Evolutionary conservation across 2,113 vertebrate species (phyloP), one percentile per base, ranked within the genome.

Genomic region (Machaerirhynchus nigripectus): DNA sequence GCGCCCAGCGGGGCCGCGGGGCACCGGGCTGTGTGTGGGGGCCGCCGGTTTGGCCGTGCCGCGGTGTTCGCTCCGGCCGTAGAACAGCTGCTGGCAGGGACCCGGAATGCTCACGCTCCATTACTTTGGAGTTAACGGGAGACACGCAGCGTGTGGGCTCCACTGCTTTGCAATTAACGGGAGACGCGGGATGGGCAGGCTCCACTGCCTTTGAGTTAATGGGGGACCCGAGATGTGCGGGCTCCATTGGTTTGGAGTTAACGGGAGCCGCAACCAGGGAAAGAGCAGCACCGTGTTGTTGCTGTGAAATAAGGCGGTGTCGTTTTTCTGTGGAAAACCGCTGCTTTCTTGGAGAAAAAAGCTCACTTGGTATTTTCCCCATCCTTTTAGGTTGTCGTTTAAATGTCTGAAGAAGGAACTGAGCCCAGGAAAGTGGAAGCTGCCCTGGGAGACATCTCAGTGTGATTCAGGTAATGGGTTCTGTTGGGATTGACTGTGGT

Each of bases 391-490:
- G 5, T 20, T 53, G 80, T 47, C 40, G 6, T 90, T 96, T 96
- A 78, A 81, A 97, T 95, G 96, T 68, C 92, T 49, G 92, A 7
- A 61, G 95, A 95, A 88, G 70, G 77, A 96, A 47, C 81, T n/a
- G 82, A 92, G 83, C n/a, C 49, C 28, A 10, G 73, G 19, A 70
- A 76, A 80, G 76, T 95, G 82, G 60, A 95, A 82, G 74, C 74
- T 96, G 71, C 39, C 67, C 84, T n/a, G 67, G 79, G 76, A 90
- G 86, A 61, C 78, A 57, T 37, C 27, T 39, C 65, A 12, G 76
- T 44, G 64, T 70, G 47, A 74, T 89, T 64, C 86, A 85, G 87
- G 81, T 94, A 83, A 53, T 0, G 15, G 20, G 67, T 19, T 21
- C 49, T 76, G 24, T 6, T 26, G 42, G 27, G 27, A 5, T 26